Base-by-base conservation (phyloP, 2,113 vertebrate genomes). In the Ardeotis arabs region DNA sequence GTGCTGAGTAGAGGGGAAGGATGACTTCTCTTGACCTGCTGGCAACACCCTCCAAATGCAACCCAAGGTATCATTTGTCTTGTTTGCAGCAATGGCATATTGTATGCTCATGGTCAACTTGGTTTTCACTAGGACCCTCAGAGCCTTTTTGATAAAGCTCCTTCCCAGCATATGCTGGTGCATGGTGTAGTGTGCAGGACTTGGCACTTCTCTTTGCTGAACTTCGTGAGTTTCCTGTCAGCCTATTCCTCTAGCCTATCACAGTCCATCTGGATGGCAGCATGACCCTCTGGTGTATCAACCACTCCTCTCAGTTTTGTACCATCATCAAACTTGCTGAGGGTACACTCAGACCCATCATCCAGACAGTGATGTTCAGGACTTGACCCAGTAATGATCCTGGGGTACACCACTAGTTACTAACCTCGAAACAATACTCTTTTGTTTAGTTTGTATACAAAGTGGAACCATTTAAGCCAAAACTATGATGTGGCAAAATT, bases 401-500 rank as follows among this genome's bases (percentile, higher is more conserved):
- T 50, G 20, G 17, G 4, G 28, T 41, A 50, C 39, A 41, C 39
- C 12, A 41, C 39, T 41, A 41, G 39, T 11, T 41, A 41, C 39
- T 41, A 41, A 41, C 39, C 39, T 41, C 11, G 41, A 44, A 44
- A 44, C 13, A 50, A 33, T 14, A 56, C 1, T 20, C 3, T 53
- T 37, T 49, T 3, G 1, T 52, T 66, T 37, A 64, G 6, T 67
- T 64, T 41, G 5, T 6, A 27, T 37, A 58, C 1, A 1, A 72
- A 91, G 4, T 24, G 6, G 31, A 84, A 33, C 1, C 4, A 27
- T 29, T 89, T 70, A 27, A 83, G 5, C 11, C 37, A 53, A 62
- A 68, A 47, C 14, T n/a, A 13, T 3, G 5, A 3, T 21, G 3
- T 11, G 28, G 7, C 21, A 37, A 12, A 2, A 0, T 35, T 6